Evolutionary conservation across 1,140 invertebrate species (phyloP), one percentile per base, ranked within the genome.

Genomic region (Drosophila yakuba): DNA sequence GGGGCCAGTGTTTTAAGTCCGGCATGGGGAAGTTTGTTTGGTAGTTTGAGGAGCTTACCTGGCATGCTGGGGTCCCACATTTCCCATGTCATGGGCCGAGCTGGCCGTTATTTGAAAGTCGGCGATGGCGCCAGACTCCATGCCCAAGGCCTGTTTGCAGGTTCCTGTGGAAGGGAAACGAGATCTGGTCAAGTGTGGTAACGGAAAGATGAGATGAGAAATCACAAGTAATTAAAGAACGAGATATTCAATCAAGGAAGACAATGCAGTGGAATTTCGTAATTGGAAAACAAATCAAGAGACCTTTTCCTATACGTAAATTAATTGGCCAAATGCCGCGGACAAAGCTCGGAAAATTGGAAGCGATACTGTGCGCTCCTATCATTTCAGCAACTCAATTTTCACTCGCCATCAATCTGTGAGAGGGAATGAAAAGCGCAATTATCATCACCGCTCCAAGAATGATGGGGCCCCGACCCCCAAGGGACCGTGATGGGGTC

Each of bases 41-140:
- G 23, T n/a, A n/a, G 23, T 39, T 32, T 15, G 10, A 17, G 4
- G 12, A 56, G 35, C 11, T 94, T 94, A 98, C 97, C 97, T 96
- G 82, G 96, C 97, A 93, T 97, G 97, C 91, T 97, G 96, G 15
- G 97, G 97, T 45, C 97, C 97, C 54, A 98, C 97, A 90, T 96
- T 97, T 91, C 97, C 97, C 80, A 95, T 95, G 92, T 98, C 97
- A 93, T 97, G 97, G 35, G 97, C 97, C 45, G 97, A 98, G 74
- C 96, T 97, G 67, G 97, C 97, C 12, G 95, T 95, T 74, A 98
- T 97, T 88, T 97, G 96, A 79, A 95, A 94, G 92, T 98, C 96
- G 48, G 96, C 95, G 83, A 98, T 98, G 81, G 95, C 94, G 72
- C 97, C 97, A 84, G 96, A 97, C 93, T 98, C 96, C 97, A 98